Conservation (phyloP, 30 jellyfish, hydroid and myxozoan species). For the Aurelia sp. region DNA sequence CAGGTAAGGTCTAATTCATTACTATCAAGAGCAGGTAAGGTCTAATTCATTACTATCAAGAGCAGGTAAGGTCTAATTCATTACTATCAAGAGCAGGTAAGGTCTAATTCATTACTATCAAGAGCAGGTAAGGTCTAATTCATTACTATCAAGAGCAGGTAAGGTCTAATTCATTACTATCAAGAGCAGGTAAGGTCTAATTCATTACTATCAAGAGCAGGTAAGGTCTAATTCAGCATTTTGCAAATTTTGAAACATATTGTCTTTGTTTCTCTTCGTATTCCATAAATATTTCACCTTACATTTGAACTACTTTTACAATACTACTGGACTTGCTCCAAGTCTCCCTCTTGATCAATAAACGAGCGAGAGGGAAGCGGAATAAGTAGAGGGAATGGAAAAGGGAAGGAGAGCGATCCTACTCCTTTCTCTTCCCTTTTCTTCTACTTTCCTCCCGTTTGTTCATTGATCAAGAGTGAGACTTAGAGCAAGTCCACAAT, state of each 20-base stretch:
- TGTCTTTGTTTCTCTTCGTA: background rate
- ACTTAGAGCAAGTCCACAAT: no score
- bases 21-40: slow-evolving; percentile 62
- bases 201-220: slow-evolving; percentile 51
- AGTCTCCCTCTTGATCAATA: no score
- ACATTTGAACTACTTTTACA: background rate
- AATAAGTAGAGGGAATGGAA: no score
- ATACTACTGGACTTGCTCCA: no score
- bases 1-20: slow-evolving; percentile 24
- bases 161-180: slow-evolving; percentile 1
- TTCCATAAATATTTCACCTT: background rate
- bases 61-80: slow-evolving; percentile 28
- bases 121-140: slow-evolving; percentile 34
- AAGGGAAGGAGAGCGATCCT: no score
- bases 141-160: slow-evolving; percentile 59
- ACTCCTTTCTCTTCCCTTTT: no score
- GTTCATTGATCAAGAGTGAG: no score
- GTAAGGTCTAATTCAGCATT: slow-evolving; percentile 2
- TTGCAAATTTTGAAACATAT: background rate
- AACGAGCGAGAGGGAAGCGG: no score
- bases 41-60: slow-evolving; percentile 22
- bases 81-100: slow-evolving; percentile 58
- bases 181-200: slow-evolving; percentile 49
- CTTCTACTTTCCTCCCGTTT: no score
- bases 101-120: slow-evolving; percentile 19